These are phyloP conservation scores for Tribolium madens DNA, from an alignment of 1,140 invertebrate genomes.

Conservation along the genomic window DNA sequence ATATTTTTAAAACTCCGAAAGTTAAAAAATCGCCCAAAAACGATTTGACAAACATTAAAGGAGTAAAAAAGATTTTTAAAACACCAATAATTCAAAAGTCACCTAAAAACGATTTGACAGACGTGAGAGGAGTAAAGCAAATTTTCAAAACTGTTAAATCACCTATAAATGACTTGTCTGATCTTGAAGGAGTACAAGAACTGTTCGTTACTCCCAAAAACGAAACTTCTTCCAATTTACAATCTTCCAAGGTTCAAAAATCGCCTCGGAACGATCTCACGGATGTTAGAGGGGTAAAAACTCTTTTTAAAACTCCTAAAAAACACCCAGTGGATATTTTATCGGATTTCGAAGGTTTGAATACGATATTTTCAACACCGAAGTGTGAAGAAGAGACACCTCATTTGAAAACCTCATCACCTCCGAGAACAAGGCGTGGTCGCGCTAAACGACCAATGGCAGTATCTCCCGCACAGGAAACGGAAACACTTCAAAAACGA, in stretches of 20 bases:
- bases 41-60: constrained; percentile 63
- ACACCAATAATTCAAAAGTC: constrained; percentile 57
- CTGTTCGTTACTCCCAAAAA: no score
- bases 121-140: constrained; percentile 63
- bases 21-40: constrained; percentile 61
- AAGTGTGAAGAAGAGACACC: background rate
- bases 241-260: constrained; percentile 53
- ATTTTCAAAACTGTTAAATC: constrained; percentile 60
- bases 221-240: no score
- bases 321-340: no score
- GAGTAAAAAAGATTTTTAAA: constrained; percentile 57
- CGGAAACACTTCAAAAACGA: background rate
- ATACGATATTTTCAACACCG: constrained; percentile 41
- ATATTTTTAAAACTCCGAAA: background rate
- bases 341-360: no score
- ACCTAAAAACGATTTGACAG: constrained; percentile 65
- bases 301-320: constrained; percentile 60
- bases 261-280: constrained; percentile 56
- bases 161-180: constrained; percentile 66
- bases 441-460: background rate
- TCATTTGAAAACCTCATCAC: background rate
- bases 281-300: constrained; percentile 57
- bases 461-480: background rate
- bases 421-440: background rate
- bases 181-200: no score